Evolutionary conservation across 2,888 invertebrate species (phyloP).

Genomic region (Bombylius major): DNA sequence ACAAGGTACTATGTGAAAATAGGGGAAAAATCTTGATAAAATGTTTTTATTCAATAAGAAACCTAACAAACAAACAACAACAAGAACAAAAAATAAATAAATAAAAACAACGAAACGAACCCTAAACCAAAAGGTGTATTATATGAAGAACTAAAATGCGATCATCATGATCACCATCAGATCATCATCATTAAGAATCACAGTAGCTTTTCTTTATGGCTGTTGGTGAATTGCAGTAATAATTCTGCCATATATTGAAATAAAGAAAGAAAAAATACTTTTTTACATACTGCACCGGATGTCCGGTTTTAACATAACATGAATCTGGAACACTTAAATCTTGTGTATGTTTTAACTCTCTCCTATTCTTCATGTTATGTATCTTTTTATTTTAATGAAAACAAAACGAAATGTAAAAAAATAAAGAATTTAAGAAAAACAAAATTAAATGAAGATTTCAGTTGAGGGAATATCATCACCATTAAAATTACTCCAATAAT

Average conservation of each 20-base stretch:
- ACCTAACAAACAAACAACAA: not conserved
- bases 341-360: slow-evolving; percentile 1
- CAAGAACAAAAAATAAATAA: not conserved
- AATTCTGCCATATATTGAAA: not conserved
- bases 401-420: too few species aligned
- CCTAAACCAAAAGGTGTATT: too few species aligned
- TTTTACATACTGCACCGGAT: slow-evolving; percentile 11
- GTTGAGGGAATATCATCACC: too few species aligned
- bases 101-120: not conserved
- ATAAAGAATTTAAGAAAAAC: too few species aligned
- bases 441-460: too few species aligned
- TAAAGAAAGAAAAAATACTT: not conserved
- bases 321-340: slow-evolving; percentile 12
- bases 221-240: not conserved
- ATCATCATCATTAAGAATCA: slow-evolving; percentile 1
- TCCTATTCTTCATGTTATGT: not conserved
- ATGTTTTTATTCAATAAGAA: too few species aligned
- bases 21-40: not conserved
- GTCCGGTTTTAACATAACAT: slow-evolving; percentile 13
- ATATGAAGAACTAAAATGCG: too few species aligned
- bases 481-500: too few species aligned
- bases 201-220: not conserved
- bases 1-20: not conserved
- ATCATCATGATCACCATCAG: not conserved
- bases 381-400: too few species aligned